Conservation (phyloP, 2,888 invertebrate genomes). For the Thecophora atra region DNA sequence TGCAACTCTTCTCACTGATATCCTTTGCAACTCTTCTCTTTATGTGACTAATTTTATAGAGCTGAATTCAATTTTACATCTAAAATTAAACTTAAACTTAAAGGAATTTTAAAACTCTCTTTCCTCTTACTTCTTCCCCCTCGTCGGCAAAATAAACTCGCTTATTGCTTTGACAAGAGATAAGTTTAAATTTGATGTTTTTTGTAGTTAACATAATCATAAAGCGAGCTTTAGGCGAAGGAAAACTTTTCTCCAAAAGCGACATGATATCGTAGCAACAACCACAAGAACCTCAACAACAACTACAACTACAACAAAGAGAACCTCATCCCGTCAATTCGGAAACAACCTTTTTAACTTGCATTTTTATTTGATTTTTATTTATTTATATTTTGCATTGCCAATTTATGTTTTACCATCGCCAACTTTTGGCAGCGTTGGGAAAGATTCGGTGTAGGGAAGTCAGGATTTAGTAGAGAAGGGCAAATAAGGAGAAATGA, state of each 20-base stretch:
- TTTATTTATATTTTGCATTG: slow-evolving; percentile 21
- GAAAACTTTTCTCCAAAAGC: slow-evolving; percentile 6
- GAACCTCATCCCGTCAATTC: background rate
- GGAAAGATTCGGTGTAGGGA: background rate
- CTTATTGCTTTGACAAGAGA: background rate
- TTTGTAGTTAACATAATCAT: slow-evolving; percentile 23
- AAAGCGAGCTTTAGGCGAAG: slow-evolving; percentile 11
- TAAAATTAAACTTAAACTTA: too few relatives aligned
- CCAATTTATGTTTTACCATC: background rate
- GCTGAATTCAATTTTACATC: too few relatives aligned
- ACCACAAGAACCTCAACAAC: background rate
- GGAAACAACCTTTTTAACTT: background rate
- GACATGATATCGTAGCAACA: background rate
- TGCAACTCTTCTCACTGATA: too few relatives aligned
- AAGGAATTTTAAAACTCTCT: too few relatives aligned
- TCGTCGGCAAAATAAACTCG: too few relatives aligned
- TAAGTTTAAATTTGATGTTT: slow-evolving; percentile 24
- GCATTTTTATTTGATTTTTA: slow-evolving; percentile 28
- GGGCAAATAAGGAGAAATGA: background rate
- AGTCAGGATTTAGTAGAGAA: background rate
- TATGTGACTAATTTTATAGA: too few relatives aligned
- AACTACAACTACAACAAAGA: too few relatives aligned
- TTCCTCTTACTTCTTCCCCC: too few relatives aligned
- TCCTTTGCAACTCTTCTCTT: too few relatives aligned
- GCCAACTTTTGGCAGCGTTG: slow-evolving; percentile 9